Conservation (phyloP, 1,140 invertebrate genomes). For the Drosophila tropicalis region DNA sequence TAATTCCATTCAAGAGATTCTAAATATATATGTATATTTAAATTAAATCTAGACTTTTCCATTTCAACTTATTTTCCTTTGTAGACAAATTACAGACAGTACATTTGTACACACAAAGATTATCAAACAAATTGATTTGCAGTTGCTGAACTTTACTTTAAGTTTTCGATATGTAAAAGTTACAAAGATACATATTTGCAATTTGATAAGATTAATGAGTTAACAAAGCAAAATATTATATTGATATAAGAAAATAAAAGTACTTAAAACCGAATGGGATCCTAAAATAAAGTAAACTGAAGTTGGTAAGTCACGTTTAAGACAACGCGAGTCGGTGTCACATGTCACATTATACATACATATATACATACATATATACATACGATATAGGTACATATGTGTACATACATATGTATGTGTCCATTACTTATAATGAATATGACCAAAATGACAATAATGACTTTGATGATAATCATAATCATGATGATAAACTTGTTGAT, state of each 20-base stretch:
- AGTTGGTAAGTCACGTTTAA: slow-evolving; percentile 62
- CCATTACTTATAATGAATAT: background rate
- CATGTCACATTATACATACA: slow-evolving; percentile 23
- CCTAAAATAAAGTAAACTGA: slow-evolving; percentile 25
- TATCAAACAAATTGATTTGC: too few relatives aligned
- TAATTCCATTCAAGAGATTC: too few relatives aligned
- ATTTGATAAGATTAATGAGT: background rate
- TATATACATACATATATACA: background rate
- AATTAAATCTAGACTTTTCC: too few relatives aligned
- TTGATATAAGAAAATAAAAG: background rate
- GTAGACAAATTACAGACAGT: too few relatives aligned
- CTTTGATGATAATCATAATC: background rate
- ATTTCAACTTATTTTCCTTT: too few relatives aligned
- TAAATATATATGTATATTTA: too few relatives aligned
- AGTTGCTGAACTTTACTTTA: too few relatives aligned
- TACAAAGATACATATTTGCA: too few relatives aligned
- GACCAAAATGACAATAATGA: slow-evolving; percentile 3
- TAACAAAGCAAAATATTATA: background rate
- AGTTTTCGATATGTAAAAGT: too few relatives aligned
- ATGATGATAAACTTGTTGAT: slow-evolving; percentile 29
- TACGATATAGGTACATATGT: background rate
- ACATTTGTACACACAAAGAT: too few relatives aligned
- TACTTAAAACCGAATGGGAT: background rate
- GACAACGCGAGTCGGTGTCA: slow-evolving; percentile 57
- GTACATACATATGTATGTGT: background rate